phyloP scores from a whole-genome alignment of 2,113 vertebrate species.

The Aphyosemion australe region DNA sequence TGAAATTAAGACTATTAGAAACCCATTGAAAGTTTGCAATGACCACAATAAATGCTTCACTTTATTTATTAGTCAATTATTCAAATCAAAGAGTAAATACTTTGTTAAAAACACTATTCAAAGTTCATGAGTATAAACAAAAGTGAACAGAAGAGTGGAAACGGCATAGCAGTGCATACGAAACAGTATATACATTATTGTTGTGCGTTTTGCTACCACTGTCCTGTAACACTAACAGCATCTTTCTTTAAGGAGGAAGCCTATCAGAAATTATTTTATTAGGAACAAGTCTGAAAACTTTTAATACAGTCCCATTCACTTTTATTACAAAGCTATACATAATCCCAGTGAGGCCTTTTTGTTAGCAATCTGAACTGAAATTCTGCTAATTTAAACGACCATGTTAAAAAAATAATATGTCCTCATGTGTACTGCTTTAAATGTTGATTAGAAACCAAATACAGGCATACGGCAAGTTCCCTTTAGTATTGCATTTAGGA shows the following conservation, averaged over 20 bases:
- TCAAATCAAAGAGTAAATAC: conserved; percentile 50
- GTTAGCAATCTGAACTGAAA: neutral
- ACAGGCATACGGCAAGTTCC: conserved; percentile 48
- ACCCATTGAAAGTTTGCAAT: too few relatives aligned
- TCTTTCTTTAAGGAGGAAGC: conserved; percentile 5
- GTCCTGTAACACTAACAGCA: neutral
- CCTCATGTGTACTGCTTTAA: conserved; percentile 15
- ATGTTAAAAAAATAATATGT: neutral
- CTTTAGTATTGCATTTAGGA: conserved; percentile 47
- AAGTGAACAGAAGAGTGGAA: conserved; percentile 22
- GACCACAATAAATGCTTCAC: conserved; percentile 20
- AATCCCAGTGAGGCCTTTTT: neutral
- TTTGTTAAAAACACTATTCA: conserved; percentile 55
- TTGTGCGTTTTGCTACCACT: conserved; percentile 5
- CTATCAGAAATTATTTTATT: neutral
- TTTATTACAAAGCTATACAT: neutral
- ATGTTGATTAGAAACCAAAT: conserved; percentile 38
- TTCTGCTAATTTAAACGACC: neutral
- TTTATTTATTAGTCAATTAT: conserved; percentile 77
- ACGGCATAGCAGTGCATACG: conserved; percentile 43
- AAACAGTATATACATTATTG: conserved; percentile 65
- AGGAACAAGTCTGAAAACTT: too few relatives aligned
- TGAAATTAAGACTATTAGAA: too few relatives aligned
- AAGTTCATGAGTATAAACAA: conserved; percentile 43
- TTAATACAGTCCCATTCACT: too few relatives aligned